Base-by-base conservation (phyloP, 2,888 invertebrate genomes). In the Xanthia icteritia region DNA sequence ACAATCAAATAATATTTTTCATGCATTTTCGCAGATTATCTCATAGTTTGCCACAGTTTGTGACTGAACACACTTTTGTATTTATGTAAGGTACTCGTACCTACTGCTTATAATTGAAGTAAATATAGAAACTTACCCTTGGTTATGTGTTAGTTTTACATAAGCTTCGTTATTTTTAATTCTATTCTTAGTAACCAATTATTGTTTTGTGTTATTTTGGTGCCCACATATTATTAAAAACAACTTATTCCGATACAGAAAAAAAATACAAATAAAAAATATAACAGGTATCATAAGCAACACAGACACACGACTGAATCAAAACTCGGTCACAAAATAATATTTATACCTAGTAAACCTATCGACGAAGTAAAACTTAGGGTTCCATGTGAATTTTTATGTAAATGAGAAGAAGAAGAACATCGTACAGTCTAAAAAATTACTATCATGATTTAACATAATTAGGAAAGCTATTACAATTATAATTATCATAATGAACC, bases 261-360 rank as follows among this genome's bases (percentile, higher is more conserved):
- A 11, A n/a, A 48, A 48, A 48, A 17, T 48, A 17, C 15, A 48
- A 48, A 17, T 20, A 51, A 51, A 27, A 31, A 48, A 11, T n/a
- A 27, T 5, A 4, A 23, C 20, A 15, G 3, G 0, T 63, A 20
- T n/a, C 17, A 15, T 45, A 54, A 20, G 17, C 54, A 60, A 54
- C n/a, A 39, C 58, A 11, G 2, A 36, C 20, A 48, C 20, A 11
- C 54, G 58, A 81, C 39, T 79, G 42, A 15, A 61, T 15, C 0
- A 54, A 65, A 73, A 48, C 54, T 66, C 58, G 58, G 20, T n/a
- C 4, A 64, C 15, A 17, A 51, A 36, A 45, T 64, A 51, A 51
- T 73, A 79, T 45, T 45, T 66, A 66, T 79, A 80, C n/a, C 27
- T 15, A 5, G 58, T 45, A 27, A 9, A 31, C 13, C 36, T 9